Evolutionary conservation across 2,113 vertebrate genomes (phyloP).

Genomic region (Ailurus styani): DNA sequence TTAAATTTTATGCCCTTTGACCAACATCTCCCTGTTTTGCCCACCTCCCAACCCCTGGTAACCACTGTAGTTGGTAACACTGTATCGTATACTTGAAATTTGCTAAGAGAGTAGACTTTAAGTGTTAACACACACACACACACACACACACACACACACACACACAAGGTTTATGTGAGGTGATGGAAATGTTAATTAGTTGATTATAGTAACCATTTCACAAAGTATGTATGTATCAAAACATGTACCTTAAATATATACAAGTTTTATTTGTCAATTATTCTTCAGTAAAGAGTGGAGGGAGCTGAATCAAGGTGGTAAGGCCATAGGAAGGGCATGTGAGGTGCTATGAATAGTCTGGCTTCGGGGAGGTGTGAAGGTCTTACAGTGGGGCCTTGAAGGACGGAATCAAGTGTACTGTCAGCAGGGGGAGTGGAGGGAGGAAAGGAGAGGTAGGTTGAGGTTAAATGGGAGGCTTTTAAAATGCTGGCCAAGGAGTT

Average conservation of each 20-base stretch:
- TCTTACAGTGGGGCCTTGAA: neutral
- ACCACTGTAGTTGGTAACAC: neutral
- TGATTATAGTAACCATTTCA: neutral
- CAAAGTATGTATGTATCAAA: neutral
- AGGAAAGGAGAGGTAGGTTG: neutral
- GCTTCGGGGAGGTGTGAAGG: no score
- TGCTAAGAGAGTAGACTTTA: neutral
- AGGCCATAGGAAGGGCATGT: neutral
- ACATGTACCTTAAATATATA: neutral
- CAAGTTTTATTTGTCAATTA: neutral
- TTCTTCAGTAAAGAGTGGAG: neutral
- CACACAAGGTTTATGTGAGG: neutral
- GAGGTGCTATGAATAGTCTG: no score
- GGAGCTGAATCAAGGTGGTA: neutral
- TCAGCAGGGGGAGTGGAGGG: neutral
- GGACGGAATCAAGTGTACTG: neutral
- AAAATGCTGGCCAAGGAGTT: neutral
- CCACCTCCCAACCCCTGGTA: neutral
- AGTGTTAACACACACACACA: neutral
- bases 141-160: neutral
- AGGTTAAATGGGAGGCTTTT: neutral
- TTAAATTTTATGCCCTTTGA: neutral
- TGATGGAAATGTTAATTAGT: neutral
- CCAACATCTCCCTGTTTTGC: neutral
- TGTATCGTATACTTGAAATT: neutral